Conservation (phyloP, 2,113 vertebrate genomes). For the Bubalus kerabau region DNA sequence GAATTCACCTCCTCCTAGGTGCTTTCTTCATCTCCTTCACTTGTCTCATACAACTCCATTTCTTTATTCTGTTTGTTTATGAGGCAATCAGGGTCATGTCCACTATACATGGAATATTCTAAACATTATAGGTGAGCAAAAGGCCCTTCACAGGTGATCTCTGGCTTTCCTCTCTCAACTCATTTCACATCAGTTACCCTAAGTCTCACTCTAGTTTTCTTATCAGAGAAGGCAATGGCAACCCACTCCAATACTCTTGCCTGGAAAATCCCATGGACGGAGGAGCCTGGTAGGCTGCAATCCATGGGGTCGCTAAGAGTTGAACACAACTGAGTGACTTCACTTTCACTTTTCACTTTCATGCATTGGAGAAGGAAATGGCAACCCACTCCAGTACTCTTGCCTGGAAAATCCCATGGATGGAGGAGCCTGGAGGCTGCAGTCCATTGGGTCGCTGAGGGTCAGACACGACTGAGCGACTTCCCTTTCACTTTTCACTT, state of each 20-base stretch:
- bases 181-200: background rate
- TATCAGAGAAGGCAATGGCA: background rate
- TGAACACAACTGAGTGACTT: fast-evolving
- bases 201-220: background rate
- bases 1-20: background rate
- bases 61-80: background rate
- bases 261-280: background rate
- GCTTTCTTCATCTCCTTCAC: background rate
- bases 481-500: background rate
- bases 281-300: background rate
- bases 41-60: background rate
- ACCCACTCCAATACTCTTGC: background rate
- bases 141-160: background rate
- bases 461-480: fast-evolving
- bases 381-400: background rate
- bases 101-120: background rate
- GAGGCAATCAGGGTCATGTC: background rate
- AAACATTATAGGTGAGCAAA: background rate
- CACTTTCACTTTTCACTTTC: too few relatives aligned
- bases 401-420: background rate
- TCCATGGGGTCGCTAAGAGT: background rate
- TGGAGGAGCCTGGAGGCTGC: background rate
- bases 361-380: background rate
- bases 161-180: background rate
- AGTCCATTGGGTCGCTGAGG: fast-evolving